A percentile compares a stretch with the other conserved stretches of the same genome.
Evolutionary conservation across 2,888 invertebrate genomes (phyloP).

Genomic region (Scaptomyza polygonia): DNA sequence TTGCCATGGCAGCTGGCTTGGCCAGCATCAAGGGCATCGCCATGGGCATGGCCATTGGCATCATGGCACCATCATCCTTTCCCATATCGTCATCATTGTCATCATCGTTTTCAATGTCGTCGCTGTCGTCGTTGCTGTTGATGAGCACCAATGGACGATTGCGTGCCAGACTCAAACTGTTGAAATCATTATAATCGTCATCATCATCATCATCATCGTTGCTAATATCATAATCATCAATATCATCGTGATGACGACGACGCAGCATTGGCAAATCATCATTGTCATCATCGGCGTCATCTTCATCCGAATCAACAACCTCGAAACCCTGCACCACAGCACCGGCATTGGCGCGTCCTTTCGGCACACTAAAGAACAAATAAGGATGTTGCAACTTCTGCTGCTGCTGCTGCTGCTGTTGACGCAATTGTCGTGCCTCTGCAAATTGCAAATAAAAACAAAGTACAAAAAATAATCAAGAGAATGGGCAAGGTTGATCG

Average conservation of each 20-base stretch:
- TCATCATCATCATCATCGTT: constrained; percentile 38
- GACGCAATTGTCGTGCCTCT: constrained; percentile 59
- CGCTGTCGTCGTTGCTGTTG: constrained; percentile 15
- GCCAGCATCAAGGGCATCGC: constrained; percentile 25
- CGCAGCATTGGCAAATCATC: constrained; percentile 22
- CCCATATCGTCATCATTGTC: constrained; percentile 14
- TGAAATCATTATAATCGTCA: constrained; percentile 16
- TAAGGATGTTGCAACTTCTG: constrained; percentile 71
- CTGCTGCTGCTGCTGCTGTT: constrained; percentile 24
- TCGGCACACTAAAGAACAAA: constrained; percentile 74
- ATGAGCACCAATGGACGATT: constrained; percentile 38
- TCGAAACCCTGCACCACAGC: constrained; percentile 70
- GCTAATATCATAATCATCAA: constrained; percentile 25
- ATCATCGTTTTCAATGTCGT: constrained; percentile 14
- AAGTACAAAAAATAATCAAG: neutral
- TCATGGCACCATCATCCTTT: constrained; percentile 14
- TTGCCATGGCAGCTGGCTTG: constrained; percentile 17
- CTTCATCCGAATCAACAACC: constrained; percentile 52
- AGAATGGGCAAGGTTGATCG: too few species aligned
- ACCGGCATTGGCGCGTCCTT: constrained; percentile 67
- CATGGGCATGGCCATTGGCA: constrained; percentile 23
- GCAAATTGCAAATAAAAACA: constrained; percentile 12
- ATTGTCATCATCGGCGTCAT: constrained; percentile 29
- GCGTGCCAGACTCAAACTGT: constrained; percentile 29
- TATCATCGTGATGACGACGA: constrained; percentile 15